These are phyloP conservation scores for Petrophora chlorosata DNA, from an alignment of 2,888 invertebrate species.

Conservation along the genomic window DNA sequence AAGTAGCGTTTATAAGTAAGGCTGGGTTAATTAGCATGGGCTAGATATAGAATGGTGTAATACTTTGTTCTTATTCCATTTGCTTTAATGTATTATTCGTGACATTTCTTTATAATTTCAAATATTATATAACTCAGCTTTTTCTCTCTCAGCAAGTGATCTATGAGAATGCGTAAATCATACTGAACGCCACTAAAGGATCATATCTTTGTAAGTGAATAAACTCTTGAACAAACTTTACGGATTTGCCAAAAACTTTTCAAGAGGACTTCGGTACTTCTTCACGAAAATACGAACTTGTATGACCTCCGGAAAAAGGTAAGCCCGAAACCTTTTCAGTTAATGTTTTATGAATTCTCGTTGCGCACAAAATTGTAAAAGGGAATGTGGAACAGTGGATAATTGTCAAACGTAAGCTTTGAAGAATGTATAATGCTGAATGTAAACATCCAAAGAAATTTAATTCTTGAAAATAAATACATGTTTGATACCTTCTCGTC, in stretches of 20 bases:
- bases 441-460: constrained; percentile 1
- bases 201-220: constrained; percentile 31
- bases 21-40: too few species aligned
- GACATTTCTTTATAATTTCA: too few species aligned
- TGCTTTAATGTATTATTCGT: too few species aligned
- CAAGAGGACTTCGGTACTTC: constrained; percentile 32
- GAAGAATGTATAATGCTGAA: neutral
- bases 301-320: constrained; percentile 20
- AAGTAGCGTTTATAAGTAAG: too few species aligned
- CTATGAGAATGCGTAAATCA: constrained; percentile 5
- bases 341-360: constrained; percentile 2
- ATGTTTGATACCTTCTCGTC: constrained; percentile 6
- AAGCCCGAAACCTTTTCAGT: constrained; percentile 16
- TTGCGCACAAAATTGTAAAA: constrained; percentile 5
- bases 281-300: constrained; percentile 21
- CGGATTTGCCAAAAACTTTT: constrained; percentile 43
- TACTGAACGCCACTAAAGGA: constrained; percentile 17
- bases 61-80: too few species aligned
- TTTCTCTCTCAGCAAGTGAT: constrained; percentile 12
- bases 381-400: neutral
- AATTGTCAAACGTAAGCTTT: constrained; percentile 9
- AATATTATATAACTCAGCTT: neutral
- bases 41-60: too few species aligned
- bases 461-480: constrained; percentile 10
- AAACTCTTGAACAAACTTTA: constrained; percentile 44